phyloP scores from a whole-genome alignment of 2,113 vertebrate genomes.

The Orthonyx spaldingii region DNA sequence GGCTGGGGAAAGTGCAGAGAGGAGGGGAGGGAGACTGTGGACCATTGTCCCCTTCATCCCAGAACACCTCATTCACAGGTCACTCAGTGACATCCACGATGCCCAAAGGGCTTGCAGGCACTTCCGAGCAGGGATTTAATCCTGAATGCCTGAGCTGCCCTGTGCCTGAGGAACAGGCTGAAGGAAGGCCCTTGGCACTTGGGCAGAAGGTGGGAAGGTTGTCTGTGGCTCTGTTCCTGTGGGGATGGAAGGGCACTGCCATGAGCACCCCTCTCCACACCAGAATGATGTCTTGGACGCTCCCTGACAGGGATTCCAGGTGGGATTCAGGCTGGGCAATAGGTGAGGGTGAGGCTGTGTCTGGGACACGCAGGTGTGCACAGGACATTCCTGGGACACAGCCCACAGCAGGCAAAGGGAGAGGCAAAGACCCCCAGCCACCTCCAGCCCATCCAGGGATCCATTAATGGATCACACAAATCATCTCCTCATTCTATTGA shows the following conservation, averaged over 20 bases:
- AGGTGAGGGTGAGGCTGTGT: not conserved
- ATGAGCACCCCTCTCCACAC: not conserved
- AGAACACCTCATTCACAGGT: not conserved
- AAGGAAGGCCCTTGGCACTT: not conserved
- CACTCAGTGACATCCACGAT: not conserved
- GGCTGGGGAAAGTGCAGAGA: not conserved
- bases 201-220: accelerated
- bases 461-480: not conserved
- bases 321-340: not conserved
- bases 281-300: not conserved
- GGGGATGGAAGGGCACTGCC: not conserved
- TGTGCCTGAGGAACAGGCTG: not conserved
- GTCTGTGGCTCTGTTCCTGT: not conserved
- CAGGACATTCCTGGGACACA: not conserved
- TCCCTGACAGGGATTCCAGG: not conserved
- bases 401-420: not conserved
- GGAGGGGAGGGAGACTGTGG: not conserved
- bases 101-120: not conserved
- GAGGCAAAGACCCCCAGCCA: not conserved
- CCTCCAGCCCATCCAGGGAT: not conserved
- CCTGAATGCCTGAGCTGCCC: not conserved
- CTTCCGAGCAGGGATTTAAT: not conserved
- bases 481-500: not conserved
- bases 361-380: accelerated
- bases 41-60: not conserved